Conservation (phyloP, 2,888 invertebrate species). For the Cheilosia vulpina region DNA sequence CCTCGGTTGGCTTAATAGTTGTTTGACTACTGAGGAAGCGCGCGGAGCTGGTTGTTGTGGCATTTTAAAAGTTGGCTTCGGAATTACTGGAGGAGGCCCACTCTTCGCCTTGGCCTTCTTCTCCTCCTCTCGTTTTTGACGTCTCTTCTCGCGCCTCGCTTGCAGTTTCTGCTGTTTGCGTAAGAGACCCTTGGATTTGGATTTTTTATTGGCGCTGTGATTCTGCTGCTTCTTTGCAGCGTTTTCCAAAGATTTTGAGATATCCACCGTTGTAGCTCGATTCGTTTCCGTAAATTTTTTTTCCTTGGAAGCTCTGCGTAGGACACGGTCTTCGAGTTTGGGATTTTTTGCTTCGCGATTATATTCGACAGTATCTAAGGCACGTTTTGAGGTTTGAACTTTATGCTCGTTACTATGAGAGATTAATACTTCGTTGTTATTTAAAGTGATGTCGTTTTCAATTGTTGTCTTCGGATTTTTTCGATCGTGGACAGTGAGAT, state of each 20-base stretch:
- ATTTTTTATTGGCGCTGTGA: slow-evolving; percentile 47
- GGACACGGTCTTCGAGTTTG: slow-evolving; percentile 14
- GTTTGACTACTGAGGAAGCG: slow-evolving; percentile 51
- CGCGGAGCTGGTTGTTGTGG: slow-evolving; percentile 69
- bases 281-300: slow-evolving; percentile 1
- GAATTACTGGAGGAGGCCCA: slow-evolving; percentile 5
- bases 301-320: slow-evolving; percentile 34
- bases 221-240: slow-evolving; percentile 9
- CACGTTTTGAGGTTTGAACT: slow-evolving; percentile 58
- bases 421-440: slow-evolving; percentile 44
- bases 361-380: slow-evolving; percentile 40
- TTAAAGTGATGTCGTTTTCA: slow-evolving; percentile 11
- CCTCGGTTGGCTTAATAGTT: slow-evolving; percentile 31
- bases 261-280: slow-evolving; percentile 1
- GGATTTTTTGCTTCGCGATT: slow-evolving; percentile 15
- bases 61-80: slow-evolving; percentile 69
- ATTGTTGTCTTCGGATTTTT: slow-evolving; percentile 24
- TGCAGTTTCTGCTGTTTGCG: slow-evolving; percentile 57
- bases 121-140: slow-evolving; percentile 26
- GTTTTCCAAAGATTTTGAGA: slow-evolving; percentile 27
- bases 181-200: slow-evolving; percentile 49
- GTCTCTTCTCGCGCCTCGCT: slow-evolving; percentile 44
- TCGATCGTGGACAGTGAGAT: slow-evolving; percentile 58
- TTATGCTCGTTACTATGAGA: slow-evolving; percentile 9
- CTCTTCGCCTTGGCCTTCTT: slow-evolving; percentile 16